Evolutionary conservation across 2,797 vertebrate genomes (phyloP).

Genomic region (Micrastur ruficollis): DNA sequence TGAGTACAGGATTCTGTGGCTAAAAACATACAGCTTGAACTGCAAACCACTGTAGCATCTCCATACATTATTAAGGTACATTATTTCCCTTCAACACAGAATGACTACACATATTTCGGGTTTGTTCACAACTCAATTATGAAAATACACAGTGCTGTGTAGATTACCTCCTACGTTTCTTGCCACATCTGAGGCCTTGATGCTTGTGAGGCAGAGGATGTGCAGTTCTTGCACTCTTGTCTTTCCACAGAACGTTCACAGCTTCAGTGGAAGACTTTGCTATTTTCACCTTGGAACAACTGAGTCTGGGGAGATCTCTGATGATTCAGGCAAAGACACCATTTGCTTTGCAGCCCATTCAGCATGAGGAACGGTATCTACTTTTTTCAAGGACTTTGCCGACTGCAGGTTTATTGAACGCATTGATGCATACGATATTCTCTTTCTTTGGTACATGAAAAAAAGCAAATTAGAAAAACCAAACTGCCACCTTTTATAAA

Average conservation of each 20-base stretch:
- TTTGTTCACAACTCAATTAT: background rate
- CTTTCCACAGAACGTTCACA: background rate
- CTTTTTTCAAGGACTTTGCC: background rate
- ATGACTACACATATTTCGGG: background rate
- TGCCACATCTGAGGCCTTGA: background rate
- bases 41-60: background rate
- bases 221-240: background rate
- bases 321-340: background rate
- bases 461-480: background rate
- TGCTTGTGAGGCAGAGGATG: background rate
- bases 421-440: background rate
- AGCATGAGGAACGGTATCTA: background rate
- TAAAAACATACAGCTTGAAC: background rate
- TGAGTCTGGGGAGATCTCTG: background rate
- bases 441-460: background rate
- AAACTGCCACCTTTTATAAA: background rate
- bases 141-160: background rate
- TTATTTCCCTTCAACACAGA: background rate
- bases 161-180: background rate
- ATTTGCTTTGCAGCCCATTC: background rate
- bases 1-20: background rate
- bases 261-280: background rate
- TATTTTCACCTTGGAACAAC: conserved; percentile 4
- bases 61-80: background rate
- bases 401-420: background rate